Percentiles rank a stretch among this genome's conserved stretches.
Conservation (phyloP, 2,888 invertebrate genomes). For the Parnassius mnemosyne region DNA sequence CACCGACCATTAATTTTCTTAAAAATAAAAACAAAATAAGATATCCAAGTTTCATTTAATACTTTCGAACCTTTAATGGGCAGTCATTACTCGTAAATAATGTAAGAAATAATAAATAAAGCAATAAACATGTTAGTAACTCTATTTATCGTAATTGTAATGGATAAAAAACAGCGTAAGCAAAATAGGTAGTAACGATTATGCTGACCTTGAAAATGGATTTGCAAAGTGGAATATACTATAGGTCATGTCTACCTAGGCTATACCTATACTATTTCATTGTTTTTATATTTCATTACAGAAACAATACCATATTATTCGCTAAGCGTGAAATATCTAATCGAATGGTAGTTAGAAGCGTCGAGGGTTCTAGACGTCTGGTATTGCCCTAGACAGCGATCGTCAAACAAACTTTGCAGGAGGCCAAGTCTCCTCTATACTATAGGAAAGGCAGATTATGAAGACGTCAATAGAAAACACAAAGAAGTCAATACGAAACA, state of each 20-base stretch:
- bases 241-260: not conserved
- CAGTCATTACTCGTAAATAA: slow-evolving; percentile 4
- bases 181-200: not conserved
- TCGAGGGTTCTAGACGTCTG: too few species aligned
- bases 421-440: too few species aligned
- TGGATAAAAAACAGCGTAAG: not conserved
- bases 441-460: too few species aligned
- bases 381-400: too few species aligned
- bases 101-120: slow-evolving; percentile 9
- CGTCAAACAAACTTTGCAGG: too few species aligned
- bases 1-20: not conserved
- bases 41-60: not conserved
- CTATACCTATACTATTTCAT: too few species aligned
- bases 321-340: too few species aligned
- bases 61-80: slow-evolving; percentile 2
- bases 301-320: too few species aligned
- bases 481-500: too few species aligned
- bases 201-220: slow-evolving; percentile 1
- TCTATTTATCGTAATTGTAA: slow-evolving; percentile 6
- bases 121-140: slow-evolving; percentile 16
- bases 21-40: slow-evolving; percentile 9
- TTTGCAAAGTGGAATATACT: not conserved
- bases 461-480: too few species aligned
- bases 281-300: too few species aligned
- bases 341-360: too few species aligned